phyloP scores from a whole-genome alignment of 2,113 vertebrate genomes.

The Burhinus oedicnemus region DNA sequence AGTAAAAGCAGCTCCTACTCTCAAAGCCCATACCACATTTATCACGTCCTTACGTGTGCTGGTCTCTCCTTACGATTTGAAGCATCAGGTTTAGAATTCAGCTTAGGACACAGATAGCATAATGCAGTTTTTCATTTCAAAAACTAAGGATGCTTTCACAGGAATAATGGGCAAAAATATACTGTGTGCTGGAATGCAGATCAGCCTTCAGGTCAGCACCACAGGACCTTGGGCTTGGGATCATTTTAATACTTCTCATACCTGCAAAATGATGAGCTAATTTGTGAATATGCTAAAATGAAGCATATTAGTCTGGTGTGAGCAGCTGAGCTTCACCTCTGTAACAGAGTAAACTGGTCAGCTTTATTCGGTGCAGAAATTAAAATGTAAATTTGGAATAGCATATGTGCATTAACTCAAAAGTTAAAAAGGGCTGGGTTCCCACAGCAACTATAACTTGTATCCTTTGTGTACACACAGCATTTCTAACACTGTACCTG shows the following conservation, averaged over 20 bases:
- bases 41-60: neutral
- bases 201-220: neutral
- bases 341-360: neutral
- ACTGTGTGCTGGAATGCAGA: neutral
- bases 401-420: neutral
- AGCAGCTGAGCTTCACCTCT: neutral
- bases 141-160: neutral
- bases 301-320: neutral
- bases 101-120: neutral
- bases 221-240: neutral
- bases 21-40: neutral
- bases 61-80: neutral
- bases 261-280: neutral
- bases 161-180: neutral
- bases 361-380: neutral
- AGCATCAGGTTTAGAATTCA: neutral
- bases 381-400: slow-evolving; percentile 9
- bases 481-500: neutral
- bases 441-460: slow-evolving; percentile 23
- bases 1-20: neutral
- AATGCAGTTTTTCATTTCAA: neutral
- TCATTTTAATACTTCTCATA: neutral
- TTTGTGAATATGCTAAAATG: neutral
- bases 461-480: neutral
- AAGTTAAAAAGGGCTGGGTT: neutral